A percentile compares a stretch with the other conserved stretches of the same genome.
phyloP scores from a whole-genome alignment of 2,888 invertebrate genomes.

The Formica aserva region DNA sequence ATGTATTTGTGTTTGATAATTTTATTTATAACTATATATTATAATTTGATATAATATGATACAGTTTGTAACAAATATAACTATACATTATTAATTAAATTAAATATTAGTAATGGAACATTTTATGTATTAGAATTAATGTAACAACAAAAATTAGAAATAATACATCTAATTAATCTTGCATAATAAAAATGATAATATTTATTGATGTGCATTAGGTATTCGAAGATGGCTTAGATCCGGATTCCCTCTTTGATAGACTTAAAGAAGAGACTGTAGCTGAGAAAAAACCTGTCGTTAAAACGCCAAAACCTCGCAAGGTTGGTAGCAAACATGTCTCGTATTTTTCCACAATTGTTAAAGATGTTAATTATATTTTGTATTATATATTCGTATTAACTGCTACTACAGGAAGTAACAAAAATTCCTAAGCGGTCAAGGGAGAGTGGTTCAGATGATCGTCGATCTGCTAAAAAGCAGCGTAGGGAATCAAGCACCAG shows the following conservation, averaged over 20 bases:
- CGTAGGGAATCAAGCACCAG: slow-evolving; percentile 85
- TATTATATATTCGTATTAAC: slow-evolving; percentile 26
- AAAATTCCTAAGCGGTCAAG: slow-evolving; percentile 80
- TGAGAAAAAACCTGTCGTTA: slow-evolving; percentile 83
- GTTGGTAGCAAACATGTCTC: slow-evolving; percentile 72
- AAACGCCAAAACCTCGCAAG: slow-evolving; percentile 86
- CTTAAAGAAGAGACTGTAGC: slow-evolving; percentile 88
- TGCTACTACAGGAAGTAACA: slow-evolving; percentile 80
- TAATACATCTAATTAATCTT: background rate
- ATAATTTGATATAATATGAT: background rate
- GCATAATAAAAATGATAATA: slow-evolving; percentile 16
- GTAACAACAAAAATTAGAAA: background rate
- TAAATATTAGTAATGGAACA: background rate
- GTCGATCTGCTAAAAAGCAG: slow-evolving; percentile 83
- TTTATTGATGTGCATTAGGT: slow-evolving; percentile 79
- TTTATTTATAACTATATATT: background rate
- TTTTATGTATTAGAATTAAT: background rate
- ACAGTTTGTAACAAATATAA: background rate
- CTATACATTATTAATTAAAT: background rate
- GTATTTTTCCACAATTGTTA: background rate
- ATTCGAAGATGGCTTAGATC: slow-evolving; percentile 88
- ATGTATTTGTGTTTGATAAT: background rate
- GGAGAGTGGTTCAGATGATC: slow-evolving; percentile 79
- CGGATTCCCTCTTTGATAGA: slow-evolving; percentile 91
- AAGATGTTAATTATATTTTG: background rate